phyloP scores from a whole-genome alignment of 1,140 invertebrate genomes.

The Hycleus phaleratus region DNA sequence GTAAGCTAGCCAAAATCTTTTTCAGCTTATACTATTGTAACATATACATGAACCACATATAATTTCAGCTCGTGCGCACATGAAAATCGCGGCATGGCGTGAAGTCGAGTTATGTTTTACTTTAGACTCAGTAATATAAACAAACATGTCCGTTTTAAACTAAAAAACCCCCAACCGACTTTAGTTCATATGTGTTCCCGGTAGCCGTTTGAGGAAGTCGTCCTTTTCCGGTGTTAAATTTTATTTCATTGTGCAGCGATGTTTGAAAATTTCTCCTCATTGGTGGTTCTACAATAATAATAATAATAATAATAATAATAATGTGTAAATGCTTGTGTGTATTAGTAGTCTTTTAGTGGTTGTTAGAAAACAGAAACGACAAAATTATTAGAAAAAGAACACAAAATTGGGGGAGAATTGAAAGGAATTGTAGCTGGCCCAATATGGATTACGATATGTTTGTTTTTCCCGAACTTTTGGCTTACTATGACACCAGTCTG shows the following conservation, averaged over 20 bases:
- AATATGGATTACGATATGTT: conserved; percentile 40
- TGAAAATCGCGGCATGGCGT: conserved; percentile 23
- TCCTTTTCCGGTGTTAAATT: not conserved
- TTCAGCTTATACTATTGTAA: conserved; percentile 11
- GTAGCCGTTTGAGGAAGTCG: conserved; percentile 1
- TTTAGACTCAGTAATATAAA: conserved; percentile 38
- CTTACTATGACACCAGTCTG: conserved; percentile 36
- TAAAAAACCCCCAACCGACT: conserved; percentile 12
- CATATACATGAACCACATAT: no score
- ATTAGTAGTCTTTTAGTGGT: no score
- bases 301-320: not conserved
- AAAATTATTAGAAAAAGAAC: no score
- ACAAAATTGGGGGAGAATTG: no score
- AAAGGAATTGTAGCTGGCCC: no score
- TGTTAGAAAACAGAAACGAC: no score
- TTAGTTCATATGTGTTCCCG: conserved; percentile 16
- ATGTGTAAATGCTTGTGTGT: not conserved
- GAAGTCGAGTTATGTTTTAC: conserved; percentile 31
- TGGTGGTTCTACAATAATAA: not conserved
- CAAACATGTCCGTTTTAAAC: conserved; percentile 32
- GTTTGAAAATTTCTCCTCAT: not conserved
- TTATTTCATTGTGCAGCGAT: not conserved
- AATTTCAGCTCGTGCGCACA: conserved; percentile 20
- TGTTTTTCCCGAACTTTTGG: conserved; percentile 37
- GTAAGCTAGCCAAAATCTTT: conserved; percentile 16